Evolutionary conservation across 2,113 vertebrate species (phyloP).

Genomic region (Onychorhynchus coronatus): DNA sequence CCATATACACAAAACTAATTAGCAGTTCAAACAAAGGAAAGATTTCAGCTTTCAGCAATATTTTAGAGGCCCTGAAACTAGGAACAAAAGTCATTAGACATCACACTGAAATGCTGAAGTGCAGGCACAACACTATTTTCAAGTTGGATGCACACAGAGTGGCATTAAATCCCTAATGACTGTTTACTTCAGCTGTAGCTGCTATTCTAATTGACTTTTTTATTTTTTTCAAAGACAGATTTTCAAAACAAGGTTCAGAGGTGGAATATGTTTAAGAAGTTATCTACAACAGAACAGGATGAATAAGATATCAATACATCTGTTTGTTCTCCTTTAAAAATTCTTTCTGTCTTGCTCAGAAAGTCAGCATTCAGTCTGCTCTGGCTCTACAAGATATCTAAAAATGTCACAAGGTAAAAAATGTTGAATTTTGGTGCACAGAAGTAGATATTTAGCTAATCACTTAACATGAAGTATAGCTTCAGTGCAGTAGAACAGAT

Average conservation of each 20-base stretch:
- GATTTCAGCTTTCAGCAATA: slow-evolving; percentile 10
- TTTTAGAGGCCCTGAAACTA: background rate
- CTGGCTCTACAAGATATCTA: background rate
- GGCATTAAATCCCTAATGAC: slow-evolving; percentile 9
- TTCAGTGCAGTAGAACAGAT: background rate
- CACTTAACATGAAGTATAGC: background rate
- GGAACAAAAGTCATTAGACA: background rate
- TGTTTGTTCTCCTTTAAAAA: background rate
- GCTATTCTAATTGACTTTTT: background rate
- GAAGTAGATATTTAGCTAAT: background rate
- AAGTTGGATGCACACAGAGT: slow-evolving; percentile 1
- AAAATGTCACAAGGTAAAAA: background rate
- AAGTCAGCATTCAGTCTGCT: background rate
- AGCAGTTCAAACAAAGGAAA: slow-evolving; percentile 3
- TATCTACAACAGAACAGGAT: background rate
- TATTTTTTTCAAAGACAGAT: background rate
- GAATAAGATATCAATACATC: background rate
- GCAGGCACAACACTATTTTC: slow-evolving; percentile 43
- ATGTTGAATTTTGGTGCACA: background rate
- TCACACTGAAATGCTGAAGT: slow-evolving; percentile 12
- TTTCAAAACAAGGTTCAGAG: background rate
- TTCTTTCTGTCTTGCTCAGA: background rate
- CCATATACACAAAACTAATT: slow-evolving; percentile 6
- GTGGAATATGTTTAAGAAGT: background rate
- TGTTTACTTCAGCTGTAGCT: slow-evolving; percentile 19